Percentiles rank a stretch among this genome's conserved stretches.
Conservation (phyloP, 2,113 vertebrate species). For the Dicrurus megarhynchus region DNA sequence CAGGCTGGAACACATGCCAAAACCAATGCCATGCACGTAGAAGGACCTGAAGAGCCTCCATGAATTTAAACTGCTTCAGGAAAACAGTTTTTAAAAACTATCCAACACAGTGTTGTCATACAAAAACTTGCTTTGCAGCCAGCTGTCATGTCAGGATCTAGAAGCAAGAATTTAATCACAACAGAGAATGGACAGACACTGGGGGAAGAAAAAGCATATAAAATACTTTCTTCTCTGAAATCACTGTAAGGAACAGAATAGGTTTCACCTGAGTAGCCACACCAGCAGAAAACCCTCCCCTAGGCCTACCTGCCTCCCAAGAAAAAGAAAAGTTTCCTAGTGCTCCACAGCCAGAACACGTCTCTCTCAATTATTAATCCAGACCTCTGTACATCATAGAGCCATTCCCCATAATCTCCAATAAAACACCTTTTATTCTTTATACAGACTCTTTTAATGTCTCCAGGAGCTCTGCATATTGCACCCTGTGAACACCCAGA, state of each 20-base stretch:
- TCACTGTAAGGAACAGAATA: neutral
- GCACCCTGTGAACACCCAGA: neutral
- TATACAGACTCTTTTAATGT: neutral
- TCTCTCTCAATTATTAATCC: neutral
- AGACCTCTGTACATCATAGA: neutral
- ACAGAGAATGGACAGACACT: neutral
- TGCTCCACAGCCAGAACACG: neutral
- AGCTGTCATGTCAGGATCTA: neutral
- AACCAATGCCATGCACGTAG: neutral
- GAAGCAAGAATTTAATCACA: neutral
- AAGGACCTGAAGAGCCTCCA: neutral
- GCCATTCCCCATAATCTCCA: neutral
- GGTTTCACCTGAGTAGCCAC: neutral
- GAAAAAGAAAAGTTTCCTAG: neutral
- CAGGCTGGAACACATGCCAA: neutral
- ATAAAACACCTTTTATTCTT: neutral
- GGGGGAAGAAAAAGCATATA: neutral
- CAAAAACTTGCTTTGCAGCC: neutral
- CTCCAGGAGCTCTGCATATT: neutral
- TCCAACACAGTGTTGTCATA: neutral
- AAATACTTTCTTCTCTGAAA: neutral
- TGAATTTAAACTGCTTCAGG: neutral
- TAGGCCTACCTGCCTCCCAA: neutral
- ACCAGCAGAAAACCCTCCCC: neutral
- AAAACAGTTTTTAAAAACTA: neutral